Evolutionary conservation across 2,888 invertebrate species (phyloP).

Genomic region (Blomia tropicalis): DNA sequence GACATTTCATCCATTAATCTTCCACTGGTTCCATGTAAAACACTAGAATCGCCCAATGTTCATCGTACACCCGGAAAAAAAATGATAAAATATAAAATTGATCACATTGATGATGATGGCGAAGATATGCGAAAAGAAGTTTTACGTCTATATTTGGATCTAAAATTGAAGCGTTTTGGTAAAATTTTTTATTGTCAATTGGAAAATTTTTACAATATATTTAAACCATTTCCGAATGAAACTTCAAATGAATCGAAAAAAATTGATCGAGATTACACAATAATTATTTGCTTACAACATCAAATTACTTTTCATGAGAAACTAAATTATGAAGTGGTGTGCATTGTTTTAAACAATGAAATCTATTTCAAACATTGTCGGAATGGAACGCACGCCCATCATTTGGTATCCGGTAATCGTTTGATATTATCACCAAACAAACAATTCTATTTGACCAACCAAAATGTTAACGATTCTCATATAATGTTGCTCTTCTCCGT

Average conservation of each 20-base stretch:
- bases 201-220: neutral
- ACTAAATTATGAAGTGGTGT: neutral
- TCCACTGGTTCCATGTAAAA: too few species aligned
- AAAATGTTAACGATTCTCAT: neutral
- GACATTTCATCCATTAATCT: too few species aligned
- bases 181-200: neutral
- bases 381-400: neutral
- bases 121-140: too few species aligned
- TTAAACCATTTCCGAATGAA: neutral
- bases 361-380: neutral
- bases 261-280: too few species aligned
- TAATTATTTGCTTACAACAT: too few species aligned
- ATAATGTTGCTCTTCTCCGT: neutral
- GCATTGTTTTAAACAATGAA: constrained; percentile 3
- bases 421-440: neutral
- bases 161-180: neutral
- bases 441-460: neutral
- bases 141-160: too few species aligned
- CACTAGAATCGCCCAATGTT: too few species aligned
- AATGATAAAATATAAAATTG: too few species aligned
- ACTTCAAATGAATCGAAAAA: neutral
- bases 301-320: too few species aligned
- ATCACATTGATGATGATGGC: too few species aligned
- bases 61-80: too few species aligned
- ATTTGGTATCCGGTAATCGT: neutral